Conservation (phyloP, 2,888 invertebrate genomes). For the Drosophila neotestacea region DNA sequence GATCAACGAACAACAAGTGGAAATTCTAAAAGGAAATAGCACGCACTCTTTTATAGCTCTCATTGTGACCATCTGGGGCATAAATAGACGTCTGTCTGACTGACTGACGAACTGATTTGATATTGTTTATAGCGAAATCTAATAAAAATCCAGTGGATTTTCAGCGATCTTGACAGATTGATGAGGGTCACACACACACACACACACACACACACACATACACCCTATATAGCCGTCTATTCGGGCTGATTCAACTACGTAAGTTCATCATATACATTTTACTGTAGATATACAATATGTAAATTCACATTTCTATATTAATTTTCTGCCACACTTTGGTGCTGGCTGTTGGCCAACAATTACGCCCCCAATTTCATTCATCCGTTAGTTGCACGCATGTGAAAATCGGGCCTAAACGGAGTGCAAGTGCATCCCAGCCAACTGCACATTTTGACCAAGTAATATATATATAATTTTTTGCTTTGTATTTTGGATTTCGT, state of each 20-base stretch:
- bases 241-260: slow-evolving; percentile 18
- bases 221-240: slow-evolving; percentile 1
- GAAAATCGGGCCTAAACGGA: slow-evolving; percentile 13
- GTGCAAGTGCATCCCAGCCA: slow-evolving; percentile 37
- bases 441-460: slow-evolving; percentile 9
- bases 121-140: slow-evolving; percentile 36
- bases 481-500: slow-evolving; percentile 19
- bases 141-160: slow-evolving; percentile 33
- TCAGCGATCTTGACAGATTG: slow-evolving; percentile 52
- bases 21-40: slow-evolving; percentile 36
- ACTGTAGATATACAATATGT: background rate
- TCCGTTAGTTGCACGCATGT: slow-evolving; percentile 28
- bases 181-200: slow-evolving; percentile 43
- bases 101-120: slow-evolving; percentile 4
- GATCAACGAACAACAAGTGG: slow-evolving; percentile 44
- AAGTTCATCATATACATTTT: slow-evolving; percentile 2
- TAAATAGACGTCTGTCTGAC: slow-evolving; percentile 6
- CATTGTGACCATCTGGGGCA: slow-evolving; percentile 28
- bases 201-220: too few species aligned
- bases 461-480: background rate
- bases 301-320: slow-evolving; percentile 4
- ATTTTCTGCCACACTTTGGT: slow-evolving; percentile 41
- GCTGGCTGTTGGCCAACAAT: slow-evolving; percentile 45
- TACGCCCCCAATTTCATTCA: slow-evolving; percentile 23
- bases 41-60: slow-evolving; percentile 30